Conservation (phyloP, 1,140 invertebrate species). For the Sycobia sp. region DNA sequence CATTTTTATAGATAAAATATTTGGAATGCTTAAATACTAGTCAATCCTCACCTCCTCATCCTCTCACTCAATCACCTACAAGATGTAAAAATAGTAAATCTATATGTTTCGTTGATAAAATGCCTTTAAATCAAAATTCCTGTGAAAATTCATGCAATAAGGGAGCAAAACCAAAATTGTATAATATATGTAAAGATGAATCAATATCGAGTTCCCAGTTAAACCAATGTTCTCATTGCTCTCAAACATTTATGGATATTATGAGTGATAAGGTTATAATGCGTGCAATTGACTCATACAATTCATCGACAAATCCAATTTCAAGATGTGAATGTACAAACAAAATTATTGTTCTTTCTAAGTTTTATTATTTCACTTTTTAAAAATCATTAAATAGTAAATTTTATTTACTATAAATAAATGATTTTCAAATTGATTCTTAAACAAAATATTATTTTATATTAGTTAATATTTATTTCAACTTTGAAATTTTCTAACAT, state of each 20-base stretch:
- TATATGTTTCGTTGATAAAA: too few relatives aligned
- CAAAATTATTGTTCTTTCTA: neutral
- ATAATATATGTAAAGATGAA: slow-evolving; percentile 3
- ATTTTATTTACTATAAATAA: neutral
- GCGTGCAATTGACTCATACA: neutral
- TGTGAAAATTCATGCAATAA: too few relatives aligned
- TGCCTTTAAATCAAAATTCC: too few relatives aligned
- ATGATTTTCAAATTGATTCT: neutral
- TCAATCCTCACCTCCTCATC: too few relatives aligned
- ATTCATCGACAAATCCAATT: slow-evolving; percentile 4
- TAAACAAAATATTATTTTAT: neutral
- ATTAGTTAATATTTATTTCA: neutral
- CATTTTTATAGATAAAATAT: too few relatives aligned
- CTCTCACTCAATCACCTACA: too few relatives aligned
- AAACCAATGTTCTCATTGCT: slow-evolving; percentile 1
- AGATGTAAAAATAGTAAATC: too few relatives aligned
- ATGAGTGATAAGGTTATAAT: neutral
- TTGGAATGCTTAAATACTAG: too few relatives aligned
- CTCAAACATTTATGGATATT: slow-evolving; percentile 1
- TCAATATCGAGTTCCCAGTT: slow-evolving; percentile 8
- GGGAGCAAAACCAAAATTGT: slow-evolving; percentile 4
- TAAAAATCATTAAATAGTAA: neutral
- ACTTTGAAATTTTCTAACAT: neutral
- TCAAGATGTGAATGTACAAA: neutral
- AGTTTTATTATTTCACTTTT: neutral